Conservation (phyloP, 2,113 vertebrate genomes). For the Tichodroma muraria region DNA sequence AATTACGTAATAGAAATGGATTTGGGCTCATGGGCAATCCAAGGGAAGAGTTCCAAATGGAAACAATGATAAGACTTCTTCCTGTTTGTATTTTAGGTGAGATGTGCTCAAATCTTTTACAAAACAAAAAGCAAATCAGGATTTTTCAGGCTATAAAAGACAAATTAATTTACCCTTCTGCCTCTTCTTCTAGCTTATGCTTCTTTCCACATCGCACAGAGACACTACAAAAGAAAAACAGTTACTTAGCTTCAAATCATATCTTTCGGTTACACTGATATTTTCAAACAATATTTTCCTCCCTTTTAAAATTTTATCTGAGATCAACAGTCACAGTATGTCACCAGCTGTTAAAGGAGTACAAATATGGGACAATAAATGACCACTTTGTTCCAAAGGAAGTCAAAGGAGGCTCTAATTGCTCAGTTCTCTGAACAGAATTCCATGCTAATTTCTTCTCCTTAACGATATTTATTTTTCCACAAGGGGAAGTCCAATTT, state of each 20-base stretch:
- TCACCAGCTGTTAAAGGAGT: neutral
- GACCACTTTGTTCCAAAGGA: neutral
- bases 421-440: neutral
- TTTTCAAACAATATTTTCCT: neutral
- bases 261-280: neutral
- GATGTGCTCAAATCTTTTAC: neutral
- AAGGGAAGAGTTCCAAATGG: neutral
- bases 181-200: slow-evolving; percentile 68
- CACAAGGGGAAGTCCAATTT: neutral
- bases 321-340: neutral
- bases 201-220: slow-evolving; percentile 61
- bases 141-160: neutral
- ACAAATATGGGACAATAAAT: neutral
- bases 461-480: neutral
- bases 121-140: neutral
- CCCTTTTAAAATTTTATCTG: neutral
- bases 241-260: neutral
- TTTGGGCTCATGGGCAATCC: neutral
- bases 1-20: neutral
- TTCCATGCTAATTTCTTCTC: neutral
- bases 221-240: slow-evolving; percentile 30
- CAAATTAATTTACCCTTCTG: slow-evolving; percentile 68
- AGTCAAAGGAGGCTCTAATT: neutral
- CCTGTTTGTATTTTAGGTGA: neutral
- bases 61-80: neutral